Percentiles rank a stretch among this genome's conserved stretches.
phyloP scores from a whole-genome alignment of 2,888 invertebrate genomes.

The Ashinkailepas kermadecensis region DNA sequence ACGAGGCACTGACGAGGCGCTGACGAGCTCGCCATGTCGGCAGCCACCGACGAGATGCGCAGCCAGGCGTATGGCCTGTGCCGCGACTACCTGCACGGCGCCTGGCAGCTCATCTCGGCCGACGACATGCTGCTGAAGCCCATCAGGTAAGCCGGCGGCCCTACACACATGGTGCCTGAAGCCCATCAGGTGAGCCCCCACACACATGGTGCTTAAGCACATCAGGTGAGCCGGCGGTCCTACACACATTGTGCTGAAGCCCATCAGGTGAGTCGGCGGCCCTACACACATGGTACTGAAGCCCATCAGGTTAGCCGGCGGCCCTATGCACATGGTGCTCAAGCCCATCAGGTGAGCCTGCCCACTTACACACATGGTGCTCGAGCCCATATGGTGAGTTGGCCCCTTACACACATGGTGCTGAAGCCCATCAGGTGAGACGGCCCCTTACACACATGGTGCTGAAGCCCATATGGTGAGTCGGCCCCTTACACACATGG shows the following conservation, averaged over 20 bases:
- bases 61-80: slow-evolving; percentile 50
- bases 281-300: slow-evolving; percentile 59
- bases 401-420: slow-evolving; percentile 58
- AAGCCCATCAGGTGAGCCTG: slow-evolving; percentile 68
- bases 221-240: slow-evolving; percentile 59
- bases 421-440: slow-evolving; percentile 73
- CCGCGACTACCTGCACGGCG: slow-evolving; percentile 78
- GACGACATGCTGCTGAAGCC: slow-evolving; percentile 69
- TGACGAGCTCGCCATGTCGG: slow-evolving; percentile 22
- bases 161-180: no score
- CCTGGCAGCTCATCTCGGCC: slow-evolving; percentile 76
- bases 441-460: slow-evolving; percentile 51
- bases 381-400: no score
- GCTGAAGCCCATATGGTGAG: no score
- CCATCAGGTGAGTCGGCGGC: no score
- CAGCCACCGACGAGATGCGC: slow-evolving; percentile 32
- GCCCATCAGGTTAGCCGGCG: slow-evolving; percentile 71
- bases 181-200: no score
- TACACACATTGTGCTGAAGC: no score
- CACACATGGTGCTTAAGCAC: slow-evolving; percentile 63
- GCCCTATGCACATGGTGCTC: slow-evolving; percentile 55
- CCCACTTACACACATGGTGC: no score
- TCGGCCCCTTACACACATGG: slow-evolving; percentile 47
- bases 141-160: slow-evolving; percentile 59
- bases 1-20: no score